These are phyloP conservation scores for Drosophila limbata DNA, from an alignment of 2,888 invertebrate genomes.

Conservation along the genomic window DNA sequence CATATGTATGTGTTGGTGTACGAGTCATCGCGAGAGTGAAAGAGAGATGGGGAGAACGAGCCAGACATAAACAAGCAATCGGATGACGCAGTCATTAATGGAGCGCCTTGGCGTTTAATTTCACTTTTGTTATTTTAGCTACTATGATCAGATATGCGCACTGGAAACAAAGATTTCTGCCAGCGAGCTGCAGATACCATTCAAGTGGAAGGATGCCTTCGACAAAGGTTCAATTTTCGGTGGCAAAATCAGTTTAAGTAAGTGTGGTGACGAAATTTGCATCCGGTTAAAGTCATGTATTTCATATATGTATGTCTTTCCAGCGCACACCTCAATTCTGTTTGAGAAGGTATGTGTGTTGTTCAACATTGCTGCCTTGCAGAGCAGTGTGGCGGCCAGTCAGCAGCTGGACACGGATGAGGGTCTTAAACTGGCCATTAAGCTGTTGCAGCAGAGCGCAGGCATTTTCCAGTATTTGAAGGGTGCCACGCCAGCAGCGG, in stretches of 20 bases:
- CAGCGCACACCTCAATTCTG: constrained; percentile 94
- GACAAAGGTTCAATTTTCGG: constrained; percentile 97
- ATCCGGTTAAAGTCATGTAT: constrained; percentile 36
- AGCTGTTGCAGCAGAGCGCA: constrained; percentile 96
- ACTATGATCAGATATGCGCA: constrained; percentile 97
- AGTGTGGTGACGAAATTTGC: constrained; percentile 82
- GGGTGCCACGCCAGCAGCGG: constrained; percentile 91
- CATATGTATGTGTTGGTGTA: constrained; percentile 18
- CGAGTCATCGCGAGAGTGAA: not conserved
- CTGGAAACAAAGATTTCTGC: constrained; percentile 97
- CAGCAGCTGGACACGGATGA: constrained; percentile 96
- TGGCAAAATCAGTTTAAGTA: constrained; percentile 96
- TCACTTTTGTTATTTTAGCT: constrained; percentile 87
- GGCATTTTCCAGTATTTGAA: constrained; percentile 96
- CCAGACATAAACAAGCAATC: constrained; percentile 51
- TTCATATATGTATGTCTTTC: constrained; percentile 45
- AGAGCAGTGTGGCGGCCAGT: constrained; percentile 93
- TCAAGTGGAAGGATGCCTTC: constrained; percentile 99
- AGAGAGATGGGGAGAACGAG: constrained; percentile 2
- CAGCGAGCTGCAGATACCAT: constrained; percentile 97
- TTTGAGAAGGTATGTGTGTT: constrained; percentile 98
- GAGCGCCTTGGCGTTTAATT: constrained; percentile 21
- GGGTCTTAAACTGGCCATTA: constrained; percentile 96
- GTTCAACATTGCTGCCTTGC: constrained; percentile 98
- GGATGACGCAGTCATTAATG: constrained; percentile 67